phyloP scores from a whole-genome alignment of 1,140 invertebrate genomes.

The Choristoneura fumiferana region DNA sequence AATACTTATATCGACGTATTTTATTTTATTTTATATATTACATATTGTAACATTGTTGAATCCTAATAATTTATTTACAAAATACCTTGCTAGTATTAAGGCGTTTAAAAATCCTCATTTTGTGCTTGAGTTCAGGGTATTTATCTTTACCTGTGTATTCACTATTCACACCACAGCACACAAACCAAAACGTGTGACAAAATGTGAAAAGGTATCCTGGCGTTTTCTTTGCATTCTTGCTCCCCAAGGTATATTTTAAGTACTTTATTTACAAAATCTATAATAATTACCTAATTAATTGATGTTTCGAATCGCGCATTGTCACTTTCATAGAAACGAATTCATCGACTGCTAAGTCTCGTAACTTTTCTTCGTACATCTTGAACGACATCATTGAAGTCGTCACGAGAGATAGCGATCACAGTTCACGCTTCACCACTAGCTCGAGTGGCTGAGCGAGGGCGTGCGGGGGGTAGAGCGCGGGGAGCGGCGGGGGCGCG shows the following conservation, averaged over 20 bases:
- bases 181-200: neutral
- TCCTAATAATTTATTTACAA: constrained; percentile 29
- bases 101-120: constrained; percentile 23
- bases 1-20: constrained; percentile 13
- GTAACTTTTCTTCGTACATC: too few species aligned
- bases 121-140: neutral
- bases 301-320: too few species aligned
- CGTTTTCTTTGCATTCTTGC: too few species aligned
- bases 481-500: constrained; percentile 54
- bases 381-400: too few species aligned
- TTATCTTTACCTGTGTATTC: too few species aligned
- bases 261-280: too few species aligned
- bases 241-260: too few species aligned
- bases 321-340: too few species aligned
- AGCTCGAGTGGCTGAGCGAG: constrained; percentile 64
- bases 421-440: constrained; percentile 71
- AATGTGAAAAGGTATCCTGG: neutral
- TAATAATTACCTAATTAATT: too few species aligned
- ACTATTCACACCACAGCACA: constrained; percentile 4
- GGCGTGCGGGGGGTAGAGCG: constrained; percentile 35
- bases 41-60: constrained; percentile 1
- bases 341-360: too few species aligned
- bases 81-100: constrained; percentile 27
- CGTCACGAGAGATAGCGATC: constrained; percentile 27
- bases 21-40: constrained; percentile 1